phyloP scores from a whole-genome alignment of 2,888 invertebrate species.

The Cheiracanthium punctorium region DNA sequence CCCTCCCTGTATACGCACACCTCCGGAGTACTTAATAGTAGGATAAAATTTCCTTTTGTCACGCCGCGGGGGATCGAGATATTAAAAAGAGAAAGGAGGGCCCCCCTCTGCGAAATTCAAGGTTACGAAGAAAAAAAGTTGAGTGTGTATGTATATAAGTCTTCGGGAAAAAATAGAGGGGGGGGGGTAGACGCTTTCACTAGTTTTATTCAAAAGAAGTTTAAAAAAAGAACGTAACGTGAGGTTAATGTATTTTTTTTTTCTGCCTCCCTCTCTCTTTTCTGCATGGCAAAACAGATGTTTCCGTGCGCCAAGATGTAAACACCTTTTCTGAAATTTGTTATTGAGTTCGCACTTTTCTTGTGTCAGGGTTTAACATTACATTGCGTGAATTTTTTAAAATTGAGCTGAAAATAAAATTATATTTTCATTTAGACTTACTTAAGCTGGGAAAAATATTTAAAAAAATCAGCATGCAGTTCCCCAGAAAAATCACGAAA shows the following conservation, averaged over 20 bases:
- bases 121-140: background rate
- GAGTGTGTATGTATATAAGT: background rate
- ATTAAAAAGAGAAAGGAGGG: background rate
- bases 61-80: background rate
- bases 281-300: background rate
- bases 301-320: background rate
- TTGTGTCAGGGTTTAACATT: too few species aligned
- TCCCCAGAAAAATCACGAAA: too few species aligned
- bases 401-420: too few species aligned
- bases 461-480: too few species aligned
- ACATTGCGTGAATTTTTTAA: too few species aligned
- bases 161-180: background rate
- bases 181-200: background rate
- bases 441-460: too few species aligned
- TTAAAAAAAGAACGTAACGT: too few species aligned
- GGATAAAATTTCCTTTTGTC: background rate
- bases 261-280: background rate
- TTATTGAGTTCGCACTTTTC: too few species aligned
- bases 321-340: too few species aligned
- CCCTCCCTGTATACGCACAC: too few species aligned
- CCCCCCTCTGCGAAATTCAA: background rate
- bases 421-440: too few species aligned
- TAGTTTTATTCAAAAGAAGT: background rate
- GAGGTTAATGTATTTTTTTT: slow-evolving; percentile 2
- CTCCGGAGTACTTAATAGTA: too few species aligned